These are phyloP conservation scores for Pterobdella sp. DNA, from an alignment of 2,888 invertebrate species.

Conservation along the genomic window DNA sequence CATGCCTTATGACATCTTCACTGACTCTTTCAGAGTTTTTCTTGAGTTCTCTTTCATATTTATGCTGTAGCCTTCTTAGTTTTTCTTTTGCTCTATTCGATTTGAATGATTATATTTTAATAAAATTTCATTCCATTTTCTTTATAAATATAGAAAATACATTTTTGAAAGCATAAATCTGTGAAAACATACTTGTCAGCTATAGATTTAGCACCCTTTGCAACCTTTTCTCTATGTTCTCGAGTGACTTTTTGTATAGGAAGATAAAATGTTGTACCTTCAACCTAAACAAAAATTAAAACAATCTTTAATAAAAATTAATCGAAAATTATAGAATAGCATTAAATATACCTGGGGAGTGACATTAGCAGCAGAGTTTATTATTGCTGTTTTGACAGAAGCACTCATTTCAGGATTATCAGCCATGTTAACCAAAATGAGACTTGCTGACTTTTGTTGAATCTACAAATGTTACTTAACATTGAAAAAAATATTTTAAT, in stretches of 20 bases:
- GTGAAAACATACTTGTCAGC: conserved; percentile 58
- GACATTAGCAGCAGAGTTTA: conserved; percentile 75
- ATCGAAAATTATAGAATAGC: neutral
- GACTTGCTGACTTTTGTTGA: conserved; percentile 73
- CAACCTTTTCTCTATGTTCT: conserved; percentile 78
- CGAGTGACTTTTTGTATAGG: conserved; percentile 85
- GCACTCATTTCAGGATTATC: conserved; percentile 75
- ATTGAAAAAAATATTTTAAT: neutral
- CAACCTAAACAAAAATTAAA: conserved; percentile 57
- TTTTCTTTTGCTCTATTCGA: neutral
- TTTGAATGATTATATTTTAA: neutral
- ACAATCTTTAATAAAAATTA: neutral
- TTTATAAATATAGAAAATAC: too few relatives aligned
- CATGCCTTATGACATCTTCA: neutral
- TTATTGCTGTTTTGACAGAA: conserved; percentile 66
- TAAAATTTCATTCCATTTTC: too few relatives aligned
- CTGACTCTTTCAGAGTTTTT: neutral
- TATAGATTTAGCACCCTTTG: conserved; percentile 75
- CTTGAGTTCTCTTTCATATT: neutral
- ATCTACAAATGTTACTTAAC: neutral
- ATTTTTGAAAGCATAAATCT: neutral
- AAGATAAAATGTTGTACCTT: conserved; percentile 79
- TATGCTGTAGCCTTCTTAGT: neutral
- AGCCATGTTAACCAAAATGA: conserved; percentile 72
- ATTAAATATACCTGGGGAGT: conserved; percentile 64